Percentiles rank a stretch among this genome's conserved stretches.
These are phyloP conservation scores for Heteractis magnifica DNA, from an alignment of 92 coral and sea anemone genomes.

Conservation along the genomic window DNA sequence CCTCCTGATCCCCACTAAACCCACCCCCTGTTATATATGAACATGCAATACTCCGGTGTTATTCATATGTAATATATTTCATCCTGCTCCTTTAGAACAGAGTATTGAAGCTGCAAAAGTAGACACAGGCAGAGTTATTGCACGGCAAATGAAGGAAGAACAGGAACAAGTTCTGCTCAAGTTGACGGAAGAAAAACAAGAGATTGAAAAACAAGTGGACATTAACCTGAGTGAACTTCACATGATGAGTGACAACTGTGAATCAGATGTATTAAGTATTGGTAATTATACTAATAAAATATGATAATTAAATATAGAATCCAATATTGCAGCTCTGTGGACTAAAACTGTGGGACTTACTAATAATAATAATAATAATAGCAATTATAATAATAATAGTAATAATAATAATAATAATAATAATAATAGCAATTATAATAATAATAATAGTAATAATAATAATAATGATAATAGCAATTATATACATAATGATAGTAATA, in stretches of 20 bases:
- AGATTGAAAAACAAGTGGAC: constrained; percentile 59
- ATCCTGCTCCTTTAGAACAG: constrained; percentile 32
- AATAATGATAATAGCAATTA: no score
- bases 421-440: no score
- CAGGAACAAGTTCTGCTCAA: constrained; percentile 59
- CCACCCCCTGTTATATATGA: no score
- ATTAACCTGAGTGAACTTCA: constrained; percentile 57
- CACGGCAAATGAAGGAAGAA: constrained; percentile 57
- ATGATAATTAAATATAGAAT: neutral
- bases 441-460: no score
- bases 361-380: no score
- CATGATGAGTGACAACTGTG: constrained; percentile 76
- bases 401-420: no score
- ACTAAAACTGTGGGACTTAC: no score
- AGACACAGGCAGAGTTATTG: constrained; percentile 66
- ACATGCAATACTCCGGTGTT: neutral
- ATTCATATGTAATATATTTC: neutral
- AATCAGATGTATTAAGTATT: constrained; percentile 48
- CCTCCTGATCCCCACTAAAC: no score
- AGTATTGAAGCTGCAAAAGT: constrained; percentile 60
- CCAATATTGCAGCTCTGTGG: no score
- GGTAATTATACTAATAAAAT: constrained; percentile 34
- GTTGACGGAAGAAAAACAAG: constrained; percentile 55
- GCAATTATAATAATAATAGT: no score
- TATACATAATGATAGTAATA: no score